phyloP scores from a whole-genome alignment of 2,888 invertebrate genomes.

The Clanis bilineata region DNA sequence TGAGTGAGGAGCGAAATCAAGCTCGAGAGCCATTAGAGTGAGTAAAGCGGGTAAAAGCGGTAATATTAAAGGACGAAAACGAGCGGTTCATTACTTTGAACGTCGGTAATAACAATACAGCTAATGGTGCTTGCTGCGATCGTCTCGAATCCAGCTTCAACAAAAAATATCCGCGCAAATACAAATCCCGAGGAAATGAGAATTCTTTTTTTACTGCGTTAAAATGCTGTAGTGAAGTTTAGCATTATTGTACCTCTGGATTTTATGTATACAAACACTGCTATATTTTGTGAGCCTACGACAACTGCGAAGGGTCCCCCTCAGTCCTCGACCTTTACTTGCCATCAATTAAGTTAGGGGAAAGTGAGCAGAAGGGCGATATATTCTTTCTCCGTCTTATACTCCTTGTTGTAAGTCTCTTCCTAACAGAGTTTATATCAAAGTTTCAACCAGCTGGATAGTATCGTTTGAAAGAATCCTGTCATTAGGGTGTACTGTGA shows the following conservation, averaged over 20 bases:
- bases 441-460: background rate
- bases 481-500: too few species aligned
- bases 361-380: background rate
- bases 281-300: background rate
- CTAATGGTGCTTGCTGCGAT: conserved; percentile 72
- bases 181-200: conserved; percentile 11
- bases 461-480: background rate
- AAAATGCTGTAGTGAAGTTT: background rate
- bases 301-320: background rate
- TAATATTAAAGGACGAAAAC: conserved; percentile 76
- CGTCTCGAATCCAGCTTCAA: conserved; percentile 65
- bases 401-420: background rate
- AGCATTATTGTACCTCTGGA: background rate
- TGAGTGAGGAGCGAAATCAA: conserved; percentile 61
- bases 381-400: background rate
- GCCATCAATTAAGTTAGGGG: background rate
- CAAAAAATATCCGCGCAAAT: conserved; percentile 55
- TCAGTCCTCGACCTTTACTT: background rate
- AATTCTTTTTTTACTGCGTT: conserved; percentile 8
- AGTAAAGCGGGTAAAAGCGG: conserved; percentile 68
- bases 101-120: conserved; percentile 79
- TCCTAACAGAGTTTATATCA: background rate
- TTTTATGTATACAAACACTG: too few species aligned
- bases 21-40: conserved; percentile 59
- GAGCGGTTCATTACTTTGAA: conserved; percentile 77